A percentile compares a stretch with the other conserved stretches of the same genome.
phyloP scores from a whole-genome alignment of 1,140 invertebrate species.

The Drosophila mojavensis region DNA sequence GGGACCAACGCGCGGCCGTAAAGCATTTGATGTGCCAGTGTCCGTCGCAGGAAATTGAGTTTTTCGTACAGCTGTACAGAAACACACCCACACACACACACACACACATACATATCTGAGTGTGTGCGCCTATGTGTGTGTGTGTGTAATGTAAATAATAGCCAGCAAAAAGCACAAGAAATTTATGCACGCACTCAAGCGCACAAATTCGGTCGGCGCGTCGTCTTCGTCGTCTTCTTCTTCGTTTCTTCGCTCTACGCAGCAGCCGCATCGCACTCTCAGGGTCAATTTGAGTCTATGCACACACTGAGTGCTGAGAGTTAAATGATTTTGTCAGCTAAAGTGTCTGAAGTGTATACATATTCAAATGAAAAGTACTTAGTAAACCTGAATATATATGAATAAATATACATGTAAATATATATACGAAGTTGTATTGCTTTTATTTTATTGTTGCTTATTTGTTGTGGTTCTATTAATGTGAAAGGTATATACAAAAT shows the following conservation, averaged over 20 bases:
- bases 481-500: too few relatives aligned
- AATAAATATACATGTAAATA: too few relatives aligned
- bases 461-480: too few relatives aligned
- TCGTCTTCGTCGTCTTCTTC: constrained; percentile 36
- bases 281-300: constrained; percentile 53
- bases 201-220: constrained; percentile 46
- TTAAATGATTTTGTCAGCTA: neutral
- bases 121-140: constrained; percentile 15
- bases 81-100: neutral
- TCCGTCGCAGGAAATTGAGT: constrained; percentile 74
- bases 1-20: constrained; percentile 35
- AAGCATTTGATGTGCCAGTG: constrained; percentile 73
- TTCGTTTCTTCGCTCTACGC: constrained; percentile 12
- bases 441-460: too few relatives aligned
- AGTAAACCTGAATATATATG: too few relatives aligned
- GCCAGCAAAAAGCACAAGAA: constrained; percentile 44
- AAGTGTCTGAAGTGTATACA: neutral
- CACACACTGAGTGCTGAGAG: neutral
- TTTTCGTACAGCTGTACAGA: constrained; percentile 65
- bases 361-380: too few relatives aligned
- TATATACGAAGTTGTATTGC: too few relatives aligned
- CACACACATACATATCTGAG: neutral
- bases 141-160: constrained; percentile 55
- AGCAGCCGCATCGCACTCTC: constrained; percentile 42
- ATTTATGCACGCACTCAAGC: constrained; percentile 66